A percentile compares a stretch with the other conserved stretches of the same genome.
Evolutionary conservation across 2,797 vertebrate genomes (phyloP).

Genomic region (Champsocephalus esox): DNA sequence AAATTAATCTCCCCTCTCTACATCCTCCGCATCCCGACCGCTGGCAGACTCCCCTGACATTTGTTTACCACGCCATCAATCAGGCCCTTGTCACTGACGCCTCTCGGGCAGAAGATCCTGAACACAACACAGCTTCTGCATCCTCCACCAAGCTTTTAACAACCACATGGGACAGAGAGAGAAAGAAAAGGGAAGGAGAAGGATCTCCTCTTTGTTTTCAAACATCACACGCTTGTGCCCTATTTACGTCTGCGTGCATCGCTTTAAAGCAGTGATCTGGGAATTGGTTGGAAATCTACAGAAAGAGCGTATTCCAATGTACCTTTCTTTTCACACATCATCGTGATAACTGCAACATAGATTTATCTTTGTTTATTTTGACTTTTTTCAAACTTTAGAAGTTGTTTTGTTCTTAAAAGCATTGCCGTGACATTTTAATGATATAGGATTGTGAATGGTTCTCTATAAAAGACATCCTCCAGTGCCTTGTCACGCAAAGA

Average conservation of each 20-base stretch:
- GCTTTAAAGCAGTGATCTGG: slow-evolving; percentile 34
- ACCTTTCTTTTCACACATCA: slow-evolving; percentile 3
- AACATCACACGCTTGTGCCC: slow-evolving; percentile 57
- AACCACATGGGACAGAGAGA: slow-evolving; percentile 35
- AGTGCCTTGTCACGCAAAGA: slow-evolving; percentile 19
- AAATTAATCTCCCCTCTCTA: slow-evolving; percentile 59
- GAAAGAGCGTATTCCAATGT: slow-evolving; percentile 5
- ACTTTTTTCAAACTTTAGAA: not conserved
- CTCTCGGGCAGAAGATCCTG: slow-evolving; percentile 68
- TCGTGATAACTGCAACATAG: not conserved
- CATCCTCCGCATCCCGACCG: slow-evolving; percentile 44
- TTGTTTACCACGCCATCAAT: slow-evolving; percentile 82
- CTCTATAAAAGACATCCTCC: slow-evolving; percentile 39
- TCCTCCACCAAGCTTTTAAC: slow-evolving; percentile 45
- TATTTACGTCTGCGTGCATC: slow-evolving; percentile 57
- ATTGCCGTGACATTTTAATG: not conserved
- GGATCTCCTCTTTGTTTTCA: slow-evolving; percentile 57
- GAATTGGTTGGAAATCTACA: slow-evolving; percentile 24
- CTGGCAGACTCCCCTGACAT: slow-evolving; percentile 75
- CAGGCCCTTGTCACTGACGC: slow-evolving; percentile 69
- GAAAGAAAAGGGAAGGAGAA: slow-evolving; percentile 12
- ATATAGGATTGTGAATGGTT: not conserved
- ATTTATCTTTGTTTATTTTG: slow-evolving; percentile 6
- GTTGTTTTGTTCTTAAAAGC: not conserved
- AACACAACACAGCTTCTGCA: slow-evolving; percentile 49